Percentiles rank a stretch among this genome's conserved stretches.
Conservation (phyloP, 2,113 vertebrate genomes). For the Mandrillus leucophaeus region DNA sequence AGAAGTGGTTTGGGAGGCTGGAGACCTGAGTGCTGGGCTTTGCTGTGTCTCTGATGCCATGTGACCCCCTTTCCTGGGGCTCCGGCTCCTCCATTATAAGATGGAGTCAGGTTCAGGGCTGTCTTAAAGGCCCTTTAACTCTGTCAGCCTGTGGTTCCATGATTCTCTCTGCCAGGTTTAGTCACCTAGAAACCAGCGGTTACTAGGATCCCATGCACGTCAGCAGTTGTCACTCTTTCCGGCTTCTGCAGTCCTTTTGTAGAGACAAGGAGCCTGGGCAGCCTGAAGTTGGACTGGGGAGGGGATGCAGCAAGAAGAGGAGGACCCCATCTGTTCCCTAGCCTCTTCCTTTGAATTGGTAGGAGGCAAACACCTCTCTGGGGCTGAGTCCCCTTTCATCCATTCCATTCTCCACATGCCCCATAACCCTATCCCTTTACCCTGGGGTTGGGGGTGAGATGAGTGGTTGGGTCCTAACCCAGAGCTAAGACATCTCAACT, state of each 20-base stretch:
- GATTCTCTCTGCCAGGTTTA: conserved; percentile 50
- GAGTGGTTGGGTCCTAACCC: not conserved
- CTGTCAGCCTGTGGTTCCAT: not conserved
- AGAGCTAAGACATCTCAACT: not conserved
- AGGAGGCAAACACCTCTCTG: not conserved
- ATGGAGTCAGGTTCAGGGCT: not conserved
- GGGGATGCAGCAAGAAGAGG: not conserved
- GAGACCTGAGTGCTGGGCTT: not conserved
- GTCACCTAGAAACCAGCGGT: conserved; percentile 77
- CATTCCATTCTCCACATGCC: not conserved
- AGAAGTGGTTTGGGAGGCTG: not conserved
- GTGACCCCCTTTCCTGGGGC: not conserved
- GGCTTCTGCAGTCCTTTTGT: conserved; percentile 22
- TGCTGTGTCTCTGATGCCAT: not conserved
- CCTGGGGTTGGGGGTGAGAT: not conserved
- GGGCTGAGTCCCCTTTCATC: not conserved
- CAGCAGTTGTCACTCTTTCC: not conserved
- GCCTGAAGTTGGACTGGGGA: not conserved
- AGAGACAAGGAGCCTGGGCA: not conserved
- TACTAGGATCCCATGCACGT: conserved; percentile 45
- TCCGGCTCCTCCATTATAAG: not conserved
- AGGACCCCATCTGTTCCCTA: not conserved
- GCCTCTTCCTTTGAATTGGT: not conserved
- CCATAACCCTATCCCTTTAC: not conserved
- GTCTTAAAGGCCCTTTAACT: conserved; percentile 29